Conservation (phyloP, 1,140 invertebrate species). For the Lepidurus apus region DNA sequence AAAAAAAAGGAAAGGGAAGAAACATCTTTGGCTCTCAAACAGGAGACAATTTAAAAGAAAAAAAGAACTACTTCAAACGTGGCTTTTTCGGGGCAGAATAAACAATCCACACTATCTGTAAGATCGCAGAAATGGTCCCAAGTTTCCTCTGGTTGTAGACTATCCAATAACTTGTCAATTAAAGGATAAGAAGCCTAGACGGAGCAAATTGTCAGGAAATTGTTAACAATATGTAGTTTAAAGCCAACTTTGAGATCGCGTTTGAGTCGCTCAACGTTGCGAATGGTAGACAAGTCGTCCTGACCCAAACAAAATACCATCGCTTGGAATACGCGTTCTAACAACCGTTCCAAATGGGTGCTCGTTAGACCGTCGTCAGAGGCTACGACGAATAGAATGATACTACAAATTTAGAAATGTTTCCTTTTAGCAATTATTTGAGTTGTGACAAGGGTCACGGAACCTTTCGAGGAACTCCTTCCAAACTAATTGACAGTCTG, state of each 20-base stretch:
- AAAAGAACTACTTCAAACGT: constrained; percentile 31
- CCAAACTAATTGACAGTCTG: constrained; percentile 21
- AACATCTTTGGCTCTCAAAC: not conserved
- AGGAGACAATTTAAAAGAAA: not conserved
- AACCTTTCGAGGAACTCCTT: constrained; percentile 20
- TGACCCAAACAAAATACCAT: constrained; percentile 30
- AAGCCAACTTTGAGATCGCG: constrained; percentile 30
- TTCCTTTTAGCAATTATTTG: too few species aligned
- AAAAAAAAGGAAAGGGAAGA: not conserved
- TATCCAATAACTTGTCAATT: constrained; percentile 30
- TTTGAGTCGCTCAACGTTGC: constrained; percentile 30
- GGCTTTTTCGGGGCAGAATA: constrained; percentile 24
- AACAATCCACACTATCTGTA: constrained; percentile 27
- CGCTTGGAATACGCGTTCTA: constrained; percentile 28
- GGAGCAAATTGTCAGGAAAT: not conserved
- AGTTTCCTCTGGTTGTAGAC: constrained; percentile 25
- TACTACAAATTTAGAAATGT: not conserved
- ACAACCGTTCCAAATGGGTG: constrained; percentile 26
- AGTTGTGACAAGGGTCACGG: not conserved
- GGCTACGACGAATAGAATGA: constrained; percentile 29
- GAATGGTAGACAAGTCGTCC: constrained; percentile 29
- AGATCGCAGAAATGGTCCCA: constrained; percentile 32
- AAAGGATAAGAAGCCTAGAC: constrained; percentile 27
- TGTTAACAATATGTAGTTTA: not conserved
- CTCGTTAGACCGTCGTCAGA: constrained; percentile 24